Percentiles rank a stretch among this genome's conserved stretches.
Evolutionary conservation across 2,797 vertebrate genomes (phyloP).

Genomic region (Pogoniulus pusillus): DNA sequence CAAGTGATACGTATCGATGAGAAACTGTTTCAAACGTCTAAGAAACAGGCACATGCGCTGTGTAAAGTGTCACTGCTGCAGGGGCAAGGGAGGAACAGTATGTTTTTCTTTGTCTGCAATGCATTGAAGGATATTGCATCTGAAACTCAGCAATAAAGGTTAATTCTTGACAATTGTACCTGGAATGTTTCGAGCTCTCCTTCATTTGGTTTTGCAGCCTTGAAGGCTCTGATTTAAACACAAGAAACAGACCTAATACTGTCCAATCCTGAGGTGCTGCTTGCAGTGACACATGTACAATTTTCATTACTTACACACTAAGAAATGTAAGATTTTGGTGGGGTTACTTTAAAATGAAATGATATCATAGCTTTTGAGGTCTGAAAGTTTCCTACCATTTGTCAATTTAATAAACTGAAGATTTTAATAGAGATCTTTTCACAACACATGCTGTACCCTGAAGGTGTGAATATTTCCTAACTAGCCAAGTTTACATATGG

Average conservation of each 20-base stretch:
- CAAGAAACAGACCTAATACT: background rate
- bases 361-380: slow-evolving; percentile 2
- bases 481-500: slow-evolving; percentile 35
- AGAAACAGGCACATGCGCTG: background rate
- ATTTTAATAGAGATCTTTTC: slow-evolving; percentile 41
- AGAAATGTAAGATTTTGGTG: slow-evolving; percentile 20
- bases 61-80: background rate
- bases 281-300: background rate
- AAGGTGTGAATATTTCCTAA: slow-evolving; percentile 46
- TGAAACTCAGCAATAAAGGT: background rate
- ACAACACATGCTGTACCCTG: slow-evolving; percentile 32
- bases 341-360: slow-evolving; percentile 42
- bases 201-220: background rate
- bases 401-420: slow-evolving; percentile 49
- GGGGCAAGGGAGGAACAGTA: background rate
- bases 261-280: background rate
- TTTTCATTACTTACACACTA: background rate
- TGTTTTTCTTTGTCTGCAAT: background rate
- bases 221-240: background rate
- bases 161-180: background rate
- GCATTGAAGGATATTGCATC: background rate
- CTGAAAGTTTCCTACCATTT: slow-evolving; percentile 32
- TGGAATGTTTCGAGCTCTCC: background rate
- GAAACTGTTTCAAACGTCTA: background rate
- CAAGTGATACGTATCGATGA: background rate